phyloP scores from a whole-genome alignment of 2,888 invertebrate genomes.

The Eupeodes latifasciatus region DNA sequence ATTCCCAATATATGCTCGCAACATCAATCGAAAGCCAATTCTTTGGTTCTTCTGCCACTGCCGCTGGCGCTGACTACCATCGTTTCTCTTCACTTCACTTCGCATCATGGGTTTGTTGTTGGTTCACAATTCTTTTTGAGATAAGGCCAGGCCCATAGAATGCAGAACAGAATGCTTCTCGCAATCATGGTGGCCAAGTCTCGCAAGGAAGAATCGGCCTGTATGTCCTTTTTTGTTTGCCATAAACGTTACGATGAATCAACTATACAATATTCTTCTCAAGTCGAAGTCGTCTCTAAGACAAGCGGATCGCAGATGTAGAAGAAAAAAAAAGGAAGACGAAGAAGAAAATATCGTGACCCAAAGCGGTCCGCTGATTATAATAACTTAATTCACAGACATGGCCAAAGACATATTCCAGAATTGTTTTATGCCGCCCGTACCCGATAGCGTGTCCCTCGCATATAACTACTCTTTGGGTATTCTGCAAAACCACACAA shows the following conservation, averaged over 20 bases:
- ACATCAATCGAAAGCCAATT: constrained; percentile 51
- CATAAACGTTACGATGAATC: constrained; percentile 62
- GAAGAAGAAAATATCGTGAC: constrained; percentile 69
- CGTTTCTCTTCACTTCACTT: too few species aligned
- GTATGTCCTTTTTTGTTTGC: constrained; percentile 53
- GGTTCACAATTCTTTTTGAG: too few species aligned
- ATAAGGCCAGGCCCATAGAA: constrained; percentile 5
- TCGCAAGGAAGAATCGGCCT: constrained; percentile 43
- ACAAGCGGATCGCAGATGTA: not conserved
- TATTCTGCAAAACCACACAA: constrained; percentile 41
- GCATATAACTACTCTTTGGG: not conserved
- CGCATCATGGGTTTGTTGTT: too few species aligned
- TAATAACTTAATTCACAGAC: constrained; percentile 76
- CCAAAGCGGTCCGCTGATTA: constrained; percentile 75
- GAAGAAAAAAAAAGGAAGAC: not conserved
- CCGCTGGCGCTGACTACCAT: not conserved
- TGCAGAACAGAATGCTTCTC: constrained; percentile 48
- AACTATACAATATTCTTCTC: constrained; percentile 41
- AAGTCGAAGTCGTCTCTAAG: not conserved
- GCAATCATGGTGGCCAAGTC: constrained; percentile 69
- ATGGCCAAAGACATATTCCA: constrained; percentile 70
- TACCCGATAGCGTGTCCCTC: constrained; percentile 36
- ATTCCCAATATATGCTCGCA: constrained; percentile 8
- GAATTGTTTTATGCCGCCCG: constrained; percentile 69
- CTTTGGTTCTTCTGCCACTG: not conserved